Base-by-base conservation (phyloP, 2,797 vertebrate species). In the Iguana delicatissima region DNA sequence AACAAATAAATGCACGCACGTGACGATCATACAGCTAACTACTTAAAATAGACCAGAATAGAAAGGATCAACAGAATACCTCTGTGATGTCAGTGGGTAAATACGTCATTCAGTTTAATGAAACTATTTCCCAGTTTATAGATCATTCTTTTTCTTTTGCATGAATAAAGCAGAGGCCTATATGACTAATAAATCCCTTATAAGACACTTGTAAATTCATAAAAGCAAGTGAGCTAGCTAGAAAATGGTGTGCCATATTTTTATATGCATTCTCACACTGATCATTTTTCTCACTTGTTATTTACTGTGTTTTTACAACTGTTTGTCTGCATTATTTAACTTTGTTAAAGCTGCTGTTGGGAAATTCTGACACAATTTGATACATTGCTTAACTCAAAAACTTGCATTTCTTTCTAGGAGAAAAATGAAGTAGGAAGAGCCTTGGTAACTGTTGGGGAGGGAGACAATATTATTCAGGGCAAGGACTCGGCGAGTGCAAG, bases 61-160 rank as follows among this genome's bases (percentile, higher is more conserved):
- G 62, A 12, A 92, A 86, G 89, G 93, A 80, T 80, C 82, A 86
- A 69, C 1, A 93, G n/a, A 91, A 62, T 83, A 74, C 82, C 38
- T 88, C 91, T 38, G 69, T n/a, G 73, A 76, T 59, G 50, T 94
- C 85, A 22, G 42, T 14, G 88, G 86, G 69, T 72, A 89, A 93
- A 86, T 59, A 59, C 77, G 52, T 85, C 85, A 35, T 3, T 86
- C 0, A 0, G 89, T 64, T 69, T 6, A 84, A 76, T 55, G 80
- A 91, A 91, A 94, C 50, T 89, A 89, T 91, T 94, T 94, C 80
- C 87, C 84, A 26, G 89, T 38, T 74, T 82, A 18, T 50, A 3
- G 0, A 83, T 92, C 38, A 59, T 91, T 76, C 12, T 85, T 8
- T 64, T 76, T 84, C 42, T 59, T 13, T 50, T 77, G 6, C 73